These are phyloP conservation scores for Alcedo atthis DNA, from an alignment of 2,797 vertebrate genomes.

Conservation along the genomic window DNA sequence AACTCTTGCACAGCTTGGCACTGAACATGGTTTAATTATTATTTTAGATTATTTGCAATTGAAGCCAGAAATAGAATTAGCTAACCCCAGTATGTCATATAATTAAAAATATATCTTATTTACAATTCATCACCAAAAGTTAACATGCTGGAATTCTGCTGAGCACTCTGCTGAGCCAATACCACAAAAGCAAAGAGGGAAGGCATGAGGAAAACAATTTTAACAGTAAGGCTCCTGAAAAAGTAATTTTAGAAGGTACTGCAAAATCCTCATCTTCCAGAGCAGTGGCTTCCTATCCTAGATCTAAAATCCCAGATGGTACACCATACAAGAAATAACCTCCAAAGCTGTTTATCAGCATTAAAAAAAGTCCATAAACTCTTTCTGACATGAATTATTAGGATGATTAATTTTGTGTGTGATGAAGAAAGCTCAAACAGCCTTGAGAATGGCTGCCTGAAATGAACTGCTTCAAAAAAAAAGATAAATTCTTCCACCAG, in stretches of 20 bases:
- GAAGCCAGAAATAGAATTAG: background rate
- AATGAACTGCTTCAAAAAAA: background rate
- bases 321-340: background rate
- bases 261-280: background rate
- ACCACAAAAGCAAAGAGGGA: background rate
- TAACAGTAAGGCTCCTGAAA: background rate
- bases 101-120: conserved; percentile 29
- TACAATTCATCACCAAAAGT: background rate
- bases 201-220: background rate
- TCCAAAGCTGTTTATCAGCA: background rate
- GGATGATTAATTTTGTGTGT: background rate
- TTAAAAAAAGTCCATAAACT: background rate
- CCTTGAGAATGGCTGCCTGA: background rate
- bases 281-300: background rate
- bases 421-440: background rate
- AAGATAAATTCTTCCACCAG: background rate
- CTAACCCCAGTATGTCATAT: background rate
- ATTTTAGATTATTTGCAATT: background rate
- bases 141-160: background rate
- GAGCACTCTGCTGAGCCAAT: background rate
- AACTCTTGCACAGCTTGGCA: background rate
- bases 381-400: background rate
- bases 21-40: background rate
- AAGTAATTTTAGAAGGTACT: background rate
- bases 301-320: background rate